Base-by-base conservation (phyloP, 2,888 invertebrate genomes). In the Cepaea hortensis region DNA sequence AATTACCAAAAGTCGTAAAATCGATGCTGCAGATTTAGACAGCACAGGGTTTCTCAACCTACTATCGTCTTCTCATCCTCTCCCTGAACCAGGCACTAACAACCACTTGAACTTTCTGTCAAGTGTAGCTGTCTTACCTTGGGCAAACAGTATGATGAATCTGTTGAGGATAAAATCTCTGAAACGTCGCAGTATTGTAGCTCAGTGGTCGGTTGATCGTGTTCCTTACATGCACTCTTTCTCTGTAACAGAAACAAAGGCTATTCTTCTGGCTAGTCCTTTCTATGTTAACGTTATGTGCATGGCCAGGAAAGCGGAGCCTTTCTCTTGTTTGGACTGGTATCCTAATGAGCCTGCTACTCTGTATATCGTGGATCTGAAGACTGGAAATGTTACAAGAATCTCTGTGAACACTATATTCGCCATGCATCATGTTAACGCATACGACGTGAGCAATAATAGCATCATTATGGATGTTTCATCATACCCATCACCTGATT, bases 211-310 rank as follows among this genome's bases (percentile, higher is more conserved):
- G 0, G 91, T 92, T 62, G 91, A 91, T 48, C 88, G 88, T 35
- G 89, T 93, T 9, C 93, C 93, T 0, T 94, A 93, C 87, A 93
- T 94, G 93, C 94, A 94, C 87, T 93, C 93, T 0, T 92, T 94
- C 86, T 92, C 92, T 1, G 90, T 91, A 3, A 93, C 94, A 1
- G 48, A 89, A 79, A 89, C 91, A 70, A 92, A 92, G 85, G 93
- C 90, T 46, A 90, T 94, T 72, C 87, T 94, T 13, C 91, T 93
- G 83, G 92, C 91, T 15, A 90, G 91, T 87, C 93, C 94, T 11
- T 90, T 93, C 84, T 93, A 90, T 85, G 90, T 93, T 15, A 92
- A 93, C 88, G 89, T 91, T 7, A 13, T 84, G 18, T 91, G 92
- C 81, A 92, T 93, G 91, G 76, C 92, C 20, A 77, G 87, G 72